These are phyloP conservation scores for Rutpela maculata DNA, from an alignment of 2,888 invertebrate genomes.

Conservation along the genomic window DNA sequence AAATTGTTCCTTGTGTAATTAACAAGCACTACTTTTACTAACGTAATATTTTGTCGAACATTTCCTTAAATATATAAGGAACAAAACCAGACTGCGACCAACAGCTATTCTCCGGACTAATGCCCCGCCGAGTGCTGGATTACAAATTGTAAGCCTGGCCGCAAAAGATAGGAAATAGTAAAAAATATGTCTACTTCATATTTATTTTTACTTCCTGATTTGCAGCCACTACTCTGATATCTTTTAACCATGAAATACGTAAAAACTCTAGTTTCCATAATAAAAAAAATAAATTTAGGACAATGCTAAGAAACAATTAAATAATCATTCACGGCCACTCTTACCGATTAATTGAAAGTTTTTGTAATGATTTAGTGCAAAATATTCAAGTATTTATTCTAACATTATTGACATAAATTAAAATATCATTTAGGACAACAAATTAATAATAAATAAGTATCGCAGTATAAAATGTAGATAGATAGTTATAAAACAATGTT, in stretches of 20 bases:
- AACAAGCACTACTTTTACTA: no score
- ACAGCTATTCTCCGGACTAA: no score
- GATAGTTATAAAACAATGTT: neutral
- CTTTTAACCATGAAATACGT: neutral
- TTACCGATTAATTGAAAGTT: neutral
- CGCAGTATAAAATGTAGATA: neutral
- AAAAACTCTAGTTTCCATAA: neutral
- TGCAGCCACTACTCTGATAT: neutral
- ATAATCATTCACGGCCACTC: neutral
- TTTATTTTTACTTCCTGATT: no score
- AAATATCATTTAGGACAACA: neutral
- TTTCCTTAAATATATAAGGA: no score
- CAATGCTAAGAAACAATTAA: neutral
- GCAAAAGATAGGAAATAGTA: no score
- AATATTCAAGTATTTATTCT: neutral
- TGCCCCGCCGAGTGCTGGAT: no score
- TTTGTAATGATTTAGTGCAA: neutral
- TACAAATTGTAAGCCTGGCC: no score
- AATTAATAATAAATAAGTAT: constrained; percentile 13
- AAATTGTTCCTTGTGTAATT: no score
- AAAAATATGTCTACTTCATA: no score
- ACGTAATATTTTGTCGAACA: no score
- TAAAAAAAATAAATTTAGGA: neutral
- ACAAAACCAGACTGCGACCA: no score
- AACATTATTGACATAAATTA: neutral